phyloP scores from a whole-genome alignment of 2,888 invertebrate species.

The Luffia ferchaultella region DNA sequence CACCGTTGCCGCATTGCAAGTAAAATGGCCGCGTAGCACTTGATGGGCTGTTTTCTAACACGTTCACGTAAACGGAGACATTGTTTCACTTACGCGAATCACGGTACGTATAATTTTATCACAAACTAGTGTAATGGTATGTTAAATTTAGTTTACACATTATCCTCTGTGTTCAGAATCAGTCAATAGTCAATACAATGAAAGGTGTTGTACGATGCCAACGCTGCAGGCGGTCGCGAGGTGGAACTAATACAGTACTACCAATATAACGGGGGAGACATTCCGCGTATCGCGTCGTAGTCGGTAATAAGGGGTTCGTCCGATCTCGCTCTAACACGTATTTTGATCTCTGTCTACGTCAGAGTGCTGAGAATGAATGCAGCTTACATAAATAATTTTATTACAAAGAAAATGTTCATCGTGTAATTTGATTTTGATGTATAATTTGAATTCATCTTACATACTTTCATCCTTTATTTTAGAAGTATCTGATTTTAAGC shows the following conservation, averaged over 20 bases:
- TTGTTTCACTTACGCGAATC: slow-evolving; percentile 61
- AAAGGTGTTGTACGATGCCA: slow-evolving; percentile 75
- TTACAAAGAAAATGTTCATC: too few relatives aligned
- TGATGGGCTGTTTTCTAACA: slow-evolving; percentile 59
- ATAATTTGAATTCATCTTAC: too few relatives aligned
- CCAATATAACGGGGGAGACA: slow-evolving; percentile 44
- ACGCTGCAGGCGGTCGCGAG: slow-evolving; percentile 67
- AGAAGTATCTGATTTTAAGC: too few relatives aligned
- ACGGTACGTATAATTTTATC: slow-evolving; percentile 54
- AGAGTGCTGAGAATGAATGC: too few relatives aligned
- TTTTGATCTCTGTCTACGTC: slow-evolving; percentile 29
- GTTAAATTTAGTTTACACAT: slow-evolving; percentile 72
- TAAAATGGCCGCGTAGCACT: slow-evolving; percentile 75
- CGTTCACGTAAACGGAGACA: slow-evolving; percentile 61
- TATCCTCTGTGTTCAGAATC: slow-evolving; percentile 69
- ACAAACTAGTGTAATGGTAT: slow-evolving; percentile 61
- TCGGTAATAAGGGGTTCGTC: slow-evolving; percentile 47
- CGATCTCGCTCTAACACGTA: slow-evolving; percentile 32
- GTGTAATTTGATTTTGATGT: too few relatives aligned
- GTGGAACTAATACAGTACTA: slow-evolving; percentile 55
- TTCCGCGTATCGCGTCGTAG: slow-evolving; percentile 42
- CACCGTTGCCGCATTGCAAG: slow-evolving; percentile 77
- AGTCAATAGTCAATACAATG: slow-evolving; percentile 79
- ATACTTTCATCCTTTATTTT: too few relatives aligned
- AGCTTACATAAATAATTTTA: too few relatives aligned